Conservation (phyloP, 2,888 invertebrate genomes). For the Tetrapedia diversipes region DNA sequence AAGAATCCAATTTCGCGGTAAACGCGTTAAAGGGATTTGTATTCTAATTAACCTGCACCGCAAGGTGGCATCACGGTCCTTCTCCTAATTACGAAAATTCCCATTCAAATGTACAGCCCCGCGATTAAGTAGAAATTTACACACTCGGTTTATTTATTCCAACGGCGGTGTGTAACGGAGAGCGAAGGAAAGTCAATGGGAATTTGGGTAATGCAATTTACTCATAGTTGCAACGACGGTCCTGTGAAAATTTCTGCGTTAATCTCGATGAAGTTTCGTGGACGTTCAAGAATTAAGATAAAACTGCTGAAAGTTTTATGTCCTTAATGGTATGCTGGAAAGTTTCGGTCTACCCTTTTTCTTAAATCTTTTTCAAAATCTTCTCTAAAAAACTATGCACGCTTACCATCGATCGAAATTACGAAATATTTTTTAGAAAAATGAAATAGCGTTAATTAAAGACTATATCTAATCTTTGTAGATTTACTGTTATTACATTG, state of each 20-base stretch:
- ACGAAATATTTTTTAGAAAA: not conserved
- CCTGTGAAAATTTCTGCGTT: not conserved
- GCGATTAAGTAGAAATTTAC: slow-evolving; percentile 28
- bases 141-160: slow-evolving; percentile 3
- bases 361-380: not conserved
- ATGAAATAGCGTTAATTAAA: not conserved
- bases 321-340: not conserved
- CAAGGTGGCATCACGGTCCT: slow-evolving; percentile 3
- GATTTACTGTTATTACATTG: no score
- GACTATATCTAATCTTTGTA: not conserved
- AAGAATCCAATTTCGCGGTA: slow-evolving; percentile 6
- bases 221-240: no score
- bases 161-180: no score
- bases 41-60: slow-evolving; percentile 17
- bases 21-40: slow-evolving; percentile 6
- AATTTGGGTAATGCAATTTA: slow-evolving; percentile 4
- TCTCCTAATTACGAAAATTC: slow-evolving; percentile 26
- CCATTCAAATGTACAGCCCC: slow-evolving; percentile 9
- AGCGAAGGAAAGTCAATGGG: no score
- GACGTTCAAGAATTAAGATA: not conserved
- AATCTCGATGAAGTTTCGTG: not conserved
- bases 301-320: not conserved
- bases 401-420: no score
- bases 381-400: not conserved
- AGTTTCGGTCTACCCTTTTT: not conserved